Conservation (phyloP, 1,140 invertebrate species). For the Akabosia matsudoensis region DNA sequence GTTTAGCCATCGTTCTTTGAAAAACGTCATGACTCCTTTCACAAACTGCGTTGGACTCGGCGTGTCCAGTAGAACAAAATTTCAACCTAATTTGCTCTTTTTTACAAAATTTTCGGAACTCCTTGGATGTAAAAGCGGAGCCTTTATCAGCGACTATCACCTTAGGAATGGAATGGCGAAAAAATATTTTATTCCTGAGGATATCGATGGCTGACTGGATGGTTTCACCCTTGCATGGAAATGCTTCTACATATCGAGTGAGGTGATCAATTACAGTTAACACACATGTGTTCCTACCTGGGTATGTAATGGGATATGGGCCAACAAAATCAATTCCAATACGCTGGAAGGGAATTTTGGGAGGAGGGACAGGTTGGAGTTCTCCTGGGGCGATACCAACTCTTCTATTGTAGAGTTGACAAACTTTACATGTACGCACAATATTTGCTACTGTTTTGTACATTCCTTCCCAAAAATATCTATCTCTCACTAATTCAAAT, state of each 20-base stretch:
- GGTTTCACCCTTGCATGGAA: background rate
- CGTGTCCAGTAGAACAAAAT: slow-evolving; percentile 25
- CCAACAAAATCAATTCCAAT: slow-evolving; percentile 33
- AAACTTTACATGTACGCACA: slow-evolving; percentile 1
- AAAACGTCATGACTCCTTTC: slow-evolving; percentile 44
- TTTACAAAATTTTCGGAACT: slow-evolving; percentile 47
- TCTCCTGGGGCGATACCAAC: background rate
- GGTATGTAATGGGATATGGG: slow-evolving; percentile 21
- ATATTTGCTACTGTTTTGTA: background rate
- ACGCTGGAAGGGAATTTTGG: slow-evolving; percentile 1
- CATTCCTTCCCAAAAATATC: slow-evolving; percentile 28
- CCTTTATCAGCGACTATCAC: slow-evolving; percentile 50
- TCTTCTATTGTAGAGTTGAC: slow-evolving; percentile 28
- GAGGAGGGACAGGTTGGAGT: background rate
- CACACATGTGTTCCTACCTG: slow-evolving; percentile 7
- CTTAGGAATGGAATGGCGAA: slow-evolving; percentile 39
- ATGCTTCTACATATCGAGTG: slow-evolving; percentile 34
- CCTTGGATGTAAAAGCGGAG: slow-evolving; percentile 47
- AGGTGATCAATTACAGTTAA: slow-evolving; percentile 17
- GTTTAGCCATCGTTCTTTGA: slow-evolving; percentile 39
- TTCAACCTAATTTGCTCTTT: slow-evolving; percentile 41
- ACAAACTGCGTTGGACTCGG: slow-evolving; percentile 43
- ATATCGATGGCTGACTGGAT: background rate
- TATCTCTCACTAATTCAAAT: background rate
- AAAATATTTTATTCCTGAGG: background rate